Percentiles rank a stretch among this genome's conserved stretches.
These are phyloP conservation scores for Alcis repandata DNA, from an alignment of 2,888 invertebrate species.

Conservation along the genomic window DNA sequence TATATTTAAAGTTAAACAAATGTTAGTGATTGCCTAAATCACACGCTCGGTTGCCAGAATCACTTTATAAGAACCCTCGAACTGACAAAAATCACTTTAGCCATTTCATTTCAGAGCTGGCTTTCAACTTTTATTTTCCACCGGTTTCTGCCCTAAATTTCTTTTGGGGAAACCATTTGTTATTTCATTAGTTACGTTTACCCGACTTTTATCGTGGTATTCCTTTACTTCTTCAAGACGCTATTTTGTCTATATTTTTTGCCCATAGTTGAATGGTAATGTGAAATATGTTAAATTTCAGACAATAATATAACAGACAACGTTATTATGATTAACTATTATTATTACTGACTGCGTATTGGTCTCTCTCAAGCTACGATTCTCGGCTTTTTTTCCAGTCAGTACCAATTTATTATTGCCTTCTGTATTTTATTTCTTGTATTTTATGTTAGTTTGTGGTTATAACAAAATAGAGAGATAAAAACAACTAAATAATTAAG, in stretches of 20 bases:
- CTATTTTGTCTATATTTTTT: slow-evolving; percentile 3
- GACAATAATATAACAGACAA: neutral
- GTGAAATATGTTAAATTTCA: neutral
- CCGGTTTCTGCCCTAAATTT: slow-evolving; percentile 31
- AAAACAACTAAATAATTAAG: neutral
- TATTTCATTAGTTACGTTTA: slow-evolving; percentile 49
- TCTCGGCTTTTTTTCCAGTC: no score
- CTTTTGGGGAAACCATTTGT: slow-evolving; percentile 40
- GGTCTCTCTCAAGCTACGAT: no score
- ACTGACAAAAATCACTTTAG: slow-evolving; percentile 12
- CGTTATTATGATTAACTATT: neutral
- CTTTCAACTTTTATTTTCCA: slow-evolving; percentile 32
- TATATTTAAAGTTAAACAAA: neutral
- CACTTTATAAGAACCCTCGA: slow-evolving; percentile 3
- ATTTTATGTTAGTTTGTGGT: neutral
- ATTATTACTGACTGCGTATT: no score
- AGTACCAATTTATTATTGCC: no score
- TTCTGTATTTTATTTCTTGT: neutral
- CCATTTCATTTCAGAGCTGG: slow-evolving; percentile 15
- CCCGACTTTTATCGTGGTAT: slow-evolving; percentile 43
- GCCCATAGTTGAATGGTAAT: neutral
- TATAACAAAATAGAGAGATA: neutral
- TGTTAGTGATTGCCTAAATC: neutral
- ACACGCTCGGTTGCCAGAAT: slow-evolving; percentile 3
- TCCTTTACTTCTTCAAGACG: slow-evolving; percentile 36